Evolutionary conservation across 2,797 vertebrate genomes (phyloP), one percentile per base, ranked within the genome.

Genomic region (Semotilus atromaculatus): DNA sequence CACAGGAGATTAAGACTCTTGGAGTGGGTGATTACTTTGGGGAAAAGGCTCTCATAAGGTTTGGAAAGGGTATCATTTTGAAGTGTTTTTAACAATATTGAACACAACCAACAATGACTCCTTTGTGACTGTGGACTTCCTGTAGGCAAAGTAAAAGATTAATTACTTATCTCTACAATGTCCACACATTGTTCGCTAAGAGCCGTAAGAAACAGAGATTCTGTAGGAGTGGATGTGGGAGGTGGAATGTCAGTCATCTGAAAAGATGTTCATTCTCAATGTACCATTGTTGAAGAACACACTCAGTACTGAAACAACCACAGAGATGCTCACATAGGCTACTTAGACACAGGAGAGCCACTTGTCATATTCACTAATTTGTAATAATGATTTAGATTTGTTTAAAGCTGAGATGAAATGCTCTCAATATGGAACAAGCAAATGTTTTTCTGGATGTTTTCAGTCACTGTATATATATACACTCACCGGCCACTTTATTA

Each of bases 41-140:
- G 81, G 96, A 96, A 84, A 96, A 95, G 87, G 95, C 96, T 36
- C 93, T 96, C 31, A 96, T 96, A 91, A 96, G 96, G 96, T 96
- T 85, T 73, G 83, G 74, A 62, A n/a, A 53, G 3, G 1, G 58
- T 68, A 70, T 36, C 4, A 31, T 74, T 51, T 77, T 58, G 3
- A 58, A 34, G 51, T 45, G 51, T 31, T 73, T 79, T 48, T 83
- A 38, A 29, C 67, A 85, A 7, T 74, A 48, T 7, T 70, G 66
- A 79, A 82, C 64, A 84, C 51, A 58, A 67, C 14, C 23, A 86
- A 19, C 38, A 18, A 71, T 45, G 14, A 36, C 3, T 68, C 68
- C 40, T 34, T 80, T 80, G 31, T 68, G 29, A 53, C 21, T 36
- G 43, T 68, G 45, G 31, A 38, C 14, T 36, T 67, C 31, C 3